phyloP scores from a whole-genome alignment of 2,113 vertebrate genomes.

The Prochilodus magdalenae region DNA sequence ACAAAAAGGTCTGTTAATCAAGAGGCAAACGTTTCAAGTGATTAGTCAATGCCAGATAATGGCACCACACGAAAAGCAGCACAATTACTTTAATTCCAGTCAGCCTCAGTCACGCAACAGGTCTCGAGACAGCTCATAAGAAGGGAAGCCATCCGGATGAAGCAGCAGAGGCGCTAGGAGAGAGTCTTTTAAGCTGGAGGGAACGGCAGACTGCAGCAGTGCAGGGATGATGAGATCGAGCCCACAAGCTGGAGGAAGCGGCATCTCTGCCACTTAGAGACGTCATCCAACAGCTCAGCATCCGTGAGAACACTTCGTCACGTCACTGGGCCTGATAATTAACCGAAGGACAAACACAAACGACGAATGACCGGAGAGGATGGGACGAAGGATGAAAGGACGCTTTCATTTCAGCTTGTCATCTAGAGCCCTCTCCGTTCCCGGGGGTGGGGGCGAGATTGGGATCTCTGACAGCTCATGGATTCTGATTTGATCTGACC shows the following conservation, averaged over 20 bases:
- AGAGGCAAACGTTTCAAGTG: not conserved
- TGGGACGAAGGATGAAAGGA: conserved; percentile 7
- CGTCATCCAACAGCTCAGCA: conserved; percentile 5
- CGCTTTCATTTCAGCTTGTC: conserved; percentile 31
- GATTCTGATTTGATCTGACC: conserved; percentile 41
- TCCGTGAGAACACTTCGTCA: conserved; percentile 12
- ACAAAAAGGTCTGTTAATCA: conserved; percentile 14
- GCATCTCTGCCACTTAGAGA: not conserved
- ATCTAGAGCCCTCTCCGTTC: not conserved
- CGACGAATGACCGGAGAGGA: not conserved
- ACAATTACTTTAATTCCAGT: conserved; percentile 25
- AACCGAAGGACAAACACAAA: not conserved
- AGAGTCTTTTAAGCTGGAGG: not conserved
- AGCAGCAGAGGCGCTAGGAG: conserved; percentile 1
- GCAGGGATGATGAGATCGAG: not conserved
- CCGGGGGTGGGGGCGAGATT: not conserved
- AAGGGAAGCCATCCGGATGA: conserved; percentile 1
- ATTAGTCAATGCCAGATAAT: not conserved
- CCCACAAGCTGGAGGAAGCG: not conserved
- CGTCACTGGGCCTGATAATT: conserved; percentile 1
- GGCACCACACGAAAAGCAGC: not conserved
- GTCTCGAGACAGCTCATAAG: conserved; percentile 25
- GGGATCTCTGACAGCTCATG: conserved; percentile 23
- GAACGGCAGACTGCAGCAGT: not conserved
- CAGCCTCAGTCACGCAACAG: conserved; percentile 21